Base-by-base conservation (phyloP, 2,113 vertebrate species). In the Indri indri region DNA sequence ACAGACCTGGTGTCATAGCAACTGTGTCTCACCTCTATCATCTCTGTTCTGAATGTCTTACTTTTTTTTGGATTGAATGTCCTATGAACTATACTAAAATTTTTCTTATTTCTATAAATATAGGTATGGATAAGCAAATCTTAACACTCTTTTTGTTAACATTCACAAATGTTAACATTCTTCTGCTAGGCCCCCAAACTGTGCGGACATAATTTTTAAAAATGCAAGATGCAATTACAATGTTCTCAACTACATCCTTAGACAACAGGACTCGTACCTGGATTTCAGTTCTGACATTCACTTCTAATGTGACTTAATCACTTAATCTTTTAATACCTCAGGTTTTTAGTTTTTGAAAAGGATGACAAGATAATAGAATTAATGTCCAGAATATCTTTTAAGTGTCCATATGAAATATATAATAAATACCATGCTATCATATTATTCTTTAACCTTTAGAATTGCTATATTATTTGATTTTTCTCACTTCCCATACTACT, bases 51-150 rank as follows among this genome's bases (percentile, higher is more conserved):
- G 87, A 98, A 80, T 86, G 91, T 93, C 52, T 97, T 97, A 85
- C 79, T 98, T 97, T 96, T 96, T 97, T 98, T 96, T 0, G 0
- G 88, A 97, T 91, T 87, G 34, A 95, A n/a, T 88, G 92, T 96
- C 92, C 79, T 96, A 87, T 92, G 93, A 95, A 97, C 81, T 97
- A 92, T 52, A 80, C 50, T 94, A 95, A 87, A 93, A 91, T 93
- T 97, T 97, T 93, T 94, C 95, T 97, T 81, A 96, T 23, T 7
- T 59, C 50, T 94, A 76, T 52, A 92, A 87, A 96, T 54, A 94
- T 9, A 59, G 73, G 50, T 74, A 74, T 16, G 57, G 30, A 76
- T 42, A 45, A 63, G 65, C 71, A 96, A 88, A 81, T 37, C n/a
- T 77, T 87, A 94, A 73, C 22, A 73, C 30, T 42, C 52, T 71